Conservation (phyloP, 2,888 invertebrate genomes). For the Oxytorus armatus region DNA sequence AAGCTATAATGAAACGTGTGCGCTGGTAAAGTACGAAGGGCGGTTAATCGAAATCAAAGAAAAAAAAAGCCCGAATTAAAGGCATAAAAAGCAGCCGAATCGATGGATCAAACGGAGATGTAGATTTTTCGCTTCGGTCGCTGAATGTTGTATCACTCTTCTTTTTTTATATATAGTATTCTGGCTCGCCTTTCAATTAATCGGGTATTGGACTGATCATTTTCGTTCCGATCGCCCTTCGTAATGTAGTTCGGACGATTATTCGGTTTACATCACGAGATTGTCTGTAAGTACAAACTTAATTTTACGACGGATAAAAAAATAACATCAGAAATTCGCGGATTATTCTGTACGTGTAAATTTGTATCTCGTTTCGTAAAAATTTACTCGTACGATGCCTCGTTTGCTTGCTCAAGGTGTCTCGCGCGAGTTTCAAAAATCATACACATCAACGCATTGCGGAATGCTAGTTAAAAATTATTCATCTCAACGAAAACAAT, state of each 20-base stretch:
- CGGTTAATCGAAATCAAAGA: too few species aligned
- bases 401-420: constrained; percentile 69
- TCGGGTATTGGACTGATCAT: too few species aligned
- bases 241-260: too few species aligned
- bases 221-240: constrained; percentile 1
- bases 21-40: constrained; percentile 25
- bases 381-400: constrained; percentile 57
- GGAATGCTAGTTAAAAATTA: constrained; percentile 34
- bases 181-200: too few species aligned
- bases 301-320: constrained; percentile 51
- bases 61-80: constrained; percentile 18
- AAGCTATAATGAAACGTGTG: constrained; percentile 31
- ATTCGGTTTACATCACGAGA: constrained; percentile 72
- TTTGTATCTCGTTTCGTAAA: constrained; percentile 65
- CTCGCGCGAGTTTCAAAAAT: constrained; percentile 43
- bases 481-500: constrained; percentile 21
- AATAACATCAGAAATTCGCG: constrained; percentile 16
- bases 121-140: constrained; percentile 36
- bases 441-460: constrained; percentile 31
- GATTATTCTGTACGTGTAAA: constrained; percentile 71
- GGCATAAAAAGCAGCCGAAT: constrained; percentile 3
- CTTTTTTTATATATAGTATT: constrained; percentile 14
- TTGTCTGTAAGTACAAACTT: constrained; percentile 74
- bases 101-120: constrained; percentile 29
- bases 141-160: constrained; percentile 31